Evolutionary conservation across 2,888 invertebrate genomes (phyloP).

Genomic region (Lysandra coridon): DNA sequence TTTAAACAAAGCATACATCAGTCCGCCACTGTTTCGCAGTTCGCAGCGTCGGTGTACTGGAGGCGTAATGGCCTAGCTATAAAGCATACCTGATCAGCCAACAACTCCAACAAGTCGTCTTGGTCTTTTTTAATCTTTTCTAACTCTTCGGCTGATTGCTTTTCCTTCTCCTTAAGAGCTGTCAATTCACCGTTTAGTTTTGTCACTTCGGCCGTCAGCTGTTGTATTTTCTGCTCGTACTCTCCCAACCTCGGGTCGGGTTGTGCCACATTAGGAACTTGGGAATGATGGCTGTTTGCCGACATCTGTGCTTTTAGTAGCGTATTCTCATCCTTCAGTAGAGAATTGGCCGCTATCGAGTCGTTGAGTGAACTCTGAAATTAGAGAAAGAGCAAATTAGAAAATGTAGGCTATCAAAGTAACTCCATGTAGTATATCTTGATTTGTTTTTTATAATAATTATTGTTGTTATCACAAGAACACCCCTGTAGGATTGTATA

Average conservation of each 20-base stretch:
- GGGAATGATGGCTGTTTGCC: conserved; percentile 48
- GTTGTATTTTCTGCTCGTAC: conserved; percentile 48
- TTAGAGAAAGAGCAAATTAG: conserved; percentile 52
- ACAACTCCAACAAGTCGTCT: conserved; percentile 93
- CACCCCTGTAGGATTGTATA: too few species aligned
- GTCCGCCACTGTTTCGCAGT: too few species aligned
- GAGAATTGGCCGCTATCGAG: conserved; percentile 84
- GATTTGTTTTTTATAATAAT: too few species aligned
- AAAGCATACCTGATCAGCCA: conserved; percentile 89
- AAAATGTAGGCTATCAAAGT: conserved; percentile 46
- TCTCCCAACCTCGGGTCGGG: conserved; percentile 42
- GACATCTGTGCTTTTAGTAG: conserved; percentile 87
- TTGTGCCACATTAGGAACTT: conserved; percentile 11
- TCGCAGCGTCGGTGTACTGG: too few species aligned
- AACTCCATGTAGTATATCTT: too few species aligned
- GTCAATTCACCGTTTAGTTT: conserved; percentile 47
- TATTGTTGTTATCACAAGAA: too few species aligned
- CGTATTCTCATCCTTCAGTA: conserved; percentile 92
- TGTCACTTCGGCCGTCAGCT: conserved; percentile 48
- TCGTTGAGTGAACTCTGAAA: conserved; percentile 80
- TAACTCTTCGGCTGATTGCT: conserved; percentile 68
- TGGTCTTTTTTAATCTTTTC: conserved; percentile 91
- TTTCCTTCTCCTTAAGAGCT: conserved; percentile 47
- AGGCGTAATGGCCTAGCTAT: too few species aligned
- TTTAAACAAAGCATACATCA: too few species aligned